phyloP scores from a whole-genome alignment of 2,888 invertebrate species.

The Halictus quadricinctus region DNA sequence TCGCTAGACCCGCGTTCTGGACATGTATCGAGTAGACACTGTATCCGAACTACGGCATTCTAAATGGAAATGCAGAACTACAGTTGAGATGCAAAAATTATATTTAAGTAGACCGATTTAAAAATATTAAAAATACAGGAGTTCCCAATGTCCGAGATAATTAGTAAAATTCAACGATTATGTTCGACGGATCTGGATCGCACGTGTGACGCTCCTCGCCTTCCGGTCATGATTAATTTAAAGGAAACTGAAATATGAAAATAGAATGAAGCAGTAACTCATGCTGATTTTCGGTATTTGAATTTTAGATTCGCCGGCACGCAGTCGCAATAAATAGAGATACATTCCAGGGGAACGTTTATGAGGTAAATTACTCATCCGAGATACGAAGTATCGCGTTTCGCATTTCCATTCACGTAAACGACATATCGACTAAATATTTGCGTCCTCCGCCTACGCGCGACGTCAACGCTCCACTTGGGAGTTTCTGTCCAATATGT shows the following conservation, averaged over 20 bases:
- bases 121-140: not conserved
- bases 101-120: no score
- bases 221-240: slow-evolving; percentile 36
- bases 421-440: slow-evolving; percentile 43
- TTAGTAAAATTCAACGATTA: not conserved
- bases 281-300: slow-evolving; percentile 46
- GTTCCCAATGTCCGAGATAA: not conserved
- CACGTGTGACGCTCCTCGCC: slow-evolving; percentile 18
- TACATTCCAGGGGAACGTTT: slow-evolving; percentile 36
- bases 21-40: no score
- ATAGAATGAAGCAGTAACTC: slow-evolving; percentile 30
- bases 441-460: slow-evolving; percentile 1
- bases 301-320: slow-evolving; percentile 41
- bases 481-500: slow-evolving; percentile 24
- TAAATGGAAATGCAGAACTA: not conserved
- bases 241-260: slow-evolving; percentile 46
- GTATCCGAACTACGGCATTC: not conserved
- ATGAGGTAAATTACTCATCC: slow-evolving; percentile 54
- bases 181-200: slow-evolving; percentile 6
- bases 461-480: slow-evolving; percentile 19
- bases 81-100: not conserved
- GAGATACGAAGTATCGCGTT: slow-evolving; percentile 42
- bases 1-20: no score
- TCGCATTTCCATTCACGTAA: slow-evolving; percentile 28
- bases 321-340: slow-evolving; percentile 43